Conservation (phyloP, 2,888 invertebrate species). For the Chrysolina americana region DNA sequence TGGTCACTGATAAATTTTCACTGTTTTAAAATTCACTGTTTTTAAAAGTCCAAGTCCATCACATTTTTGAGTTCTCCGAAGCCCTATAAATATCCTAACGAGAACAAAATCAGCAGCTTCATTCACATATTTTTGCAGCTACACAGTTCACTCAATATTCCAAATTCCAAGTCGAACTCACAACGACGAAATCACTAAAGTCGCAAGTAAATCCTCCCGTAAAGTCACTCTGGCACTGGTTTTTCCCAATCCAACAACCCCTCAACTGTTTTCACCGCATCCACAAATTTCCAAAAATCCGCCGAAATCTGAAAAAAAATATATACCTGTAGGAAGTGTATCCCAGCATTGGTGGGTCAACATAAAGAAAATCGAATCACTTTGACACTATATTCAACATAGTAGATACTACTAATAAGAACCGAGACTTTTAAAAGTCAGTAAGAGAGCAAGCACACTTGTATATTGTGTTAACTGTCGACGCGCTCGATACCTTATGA, state of each 20-base stretch:
- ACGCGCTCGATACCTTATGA: conserved; percentile 50
- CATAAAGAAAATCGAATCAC: conserved; percentile 68
- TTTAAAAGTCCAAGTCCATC: neutral
- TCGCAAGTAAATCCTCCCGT: neutral
- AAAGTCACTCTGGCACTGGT: neutral
- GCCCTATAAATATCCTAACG: neutral
- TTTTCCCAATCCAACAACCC: conserved; percentile 5
- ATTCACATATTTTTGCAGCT: neutral
- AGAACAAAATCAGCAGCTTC: neutral
- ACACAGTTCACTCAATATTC: neutral
- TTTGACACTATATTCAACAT: conserved; percentile 56
- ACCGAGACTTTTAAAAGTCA: conserved; percentile 32
- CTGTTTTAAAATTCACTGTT: conserved; percentile 3
- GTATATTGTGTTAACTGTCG: conserved; percentile 24
- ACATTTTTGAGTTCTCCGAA: neutral
- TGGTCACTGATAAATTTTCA: neutral
- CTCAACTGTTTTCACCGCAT: conserved; percentile 18
- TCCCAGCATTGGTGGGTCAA: conserved; percentile 78
- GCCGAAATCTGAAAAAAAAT: conserved; percentile 22
- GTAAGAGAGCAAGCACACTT: conserved; percentile 8
- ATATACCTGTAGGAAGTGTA: conserved; percentile 77
- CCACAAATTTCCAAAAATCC: conserved; percentile 32
- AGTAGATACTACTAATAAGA: conserved; percentile 41
- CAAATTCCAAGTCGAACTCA: neutral
- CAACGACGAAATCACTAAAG: neutral